Evolutionary conservation across 2,113 vertebrate species (phyloP).

Genomic region (Nesogale talazaci): DNA sequence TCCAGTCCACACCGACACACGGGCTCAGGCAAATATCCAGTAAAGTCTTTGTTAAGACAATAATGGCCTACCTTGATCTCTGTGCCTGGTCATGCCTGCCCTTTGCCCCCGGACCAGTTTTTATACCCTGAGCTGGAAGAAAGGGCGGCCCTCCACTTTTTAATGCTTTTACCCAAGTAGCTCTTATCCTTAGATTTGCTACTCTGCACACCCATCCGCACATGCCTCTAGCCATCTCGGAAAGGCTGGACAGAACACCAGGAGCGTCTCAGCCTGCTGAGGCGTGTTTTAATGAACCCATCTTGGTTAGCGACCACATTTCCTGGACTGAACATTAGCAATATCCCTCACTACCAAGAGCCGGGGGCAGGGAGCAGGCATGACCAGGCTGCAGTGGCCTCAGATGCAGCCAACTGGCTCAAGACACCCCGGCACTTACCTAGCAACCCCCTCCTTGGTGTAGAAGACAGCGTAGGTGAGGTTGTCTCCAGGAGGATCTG

Average conservation of each 20-base stretch:
- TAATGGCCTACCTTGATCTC: not conserved
- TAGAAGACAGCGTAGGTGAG: constrained; percentile 98
- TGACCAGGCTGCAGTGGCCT: too few species aligned
- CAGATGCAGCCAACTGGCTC: not conserved
- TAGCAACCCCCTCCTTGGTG: constrained; percentile 93
- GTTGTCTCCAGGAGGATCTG: constrained; percentile 95
- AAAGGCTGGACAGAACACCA: constrained; percentile 32
- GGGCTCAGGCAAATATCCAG: not conserved
- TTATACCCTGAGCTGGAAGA: not conserved
- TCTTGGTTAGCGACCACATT: not conserved
- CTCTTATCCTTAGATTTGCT: not conserved
- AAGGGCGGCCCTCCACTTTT: not conserved
- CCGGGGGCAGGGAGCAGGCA: not conserved
- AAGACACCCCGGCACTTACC: constrained; percentile 82
- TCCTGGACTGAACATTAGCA: constrained; percentile 26
- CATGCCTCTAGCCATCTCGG: not conserved
- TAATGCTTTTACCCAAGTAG: not conserved
- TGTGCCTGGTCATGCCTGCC: too few species aligned
- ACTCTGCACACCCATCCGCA: not conserved
- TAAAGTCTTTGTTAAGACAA: not conserved
- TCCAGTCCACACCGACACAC: not conserved
- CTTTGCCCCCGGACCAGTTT: too few species aligned
- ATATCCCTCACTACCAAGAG: not conserved
- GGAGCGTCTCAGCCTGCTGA: not conserved
- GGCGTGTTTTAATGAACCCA: not conserved